These are phyloP conservation scores for Polietes domitor DNA, from an alignment of 2,888 invertebrate genomes.

Conservation along the genomic window DNA sequence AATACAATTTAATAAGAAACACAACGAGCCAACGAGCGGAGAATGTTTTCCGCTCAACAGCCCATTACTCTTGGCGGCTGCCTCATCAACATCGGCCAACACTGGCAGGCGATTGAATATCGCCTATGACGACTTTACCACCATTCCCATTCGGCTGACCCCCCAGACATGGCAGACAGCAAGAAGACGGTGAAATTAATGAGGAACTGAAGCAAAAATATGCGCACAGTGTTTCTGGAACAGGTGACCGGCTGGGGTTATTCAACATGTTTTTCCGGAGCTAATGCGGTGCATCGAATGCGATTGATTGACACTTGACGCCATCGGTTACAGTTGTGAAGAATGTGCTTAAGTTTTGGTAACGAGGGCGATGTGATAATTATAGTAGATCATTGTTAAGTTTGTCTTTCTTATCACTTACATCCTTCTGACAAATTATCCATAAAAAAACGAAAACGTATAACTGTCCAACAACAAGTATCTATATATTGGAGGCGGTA, in stretches of 20 bases:
- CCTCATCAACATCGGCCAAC: background rate
- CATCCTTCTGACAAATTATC: too few species aligned
- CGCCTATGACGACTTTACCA: background rate
- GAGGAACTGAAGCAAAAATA: background rate
- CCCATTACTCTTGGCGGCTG: slow-evolving; percentile 30
- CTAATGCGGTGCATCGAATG: background rate
- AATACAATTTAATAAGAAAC: background rate
- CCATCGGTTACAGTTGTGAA: background rate
- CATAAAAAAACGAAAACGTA: too few species aligned
- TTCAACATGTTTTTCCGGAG: background rate
- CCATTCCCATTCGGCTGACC: background rate
- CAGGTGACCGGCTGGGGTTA: background rate
- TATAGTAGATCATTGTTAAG: too few species aligned
- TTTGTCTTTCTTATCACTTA: too few species aligned
- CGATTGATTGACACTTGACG: background rate
- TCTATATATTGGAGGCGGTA: too few species aligned
- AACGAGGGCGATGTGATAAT: too few species aligned
- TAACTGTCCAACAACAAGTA: too few species aligned
- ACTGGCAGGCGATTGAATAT: background rate
- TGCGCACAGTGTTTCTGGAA: background rate
- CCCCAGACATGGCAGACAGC: background rate
- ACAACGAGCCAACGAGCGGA: background rate
- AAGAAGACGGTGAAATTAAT: background rate
- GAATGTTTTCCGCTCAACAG: slow-evolving; percentile 30
- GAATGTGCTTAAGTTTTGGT: too few species aligned